These are phyloP conservation scores for Caenorhabditis tropicalis DNA, from an alignment of 1,140 invertebrate species.

Conservation along the genomic window DNA sequence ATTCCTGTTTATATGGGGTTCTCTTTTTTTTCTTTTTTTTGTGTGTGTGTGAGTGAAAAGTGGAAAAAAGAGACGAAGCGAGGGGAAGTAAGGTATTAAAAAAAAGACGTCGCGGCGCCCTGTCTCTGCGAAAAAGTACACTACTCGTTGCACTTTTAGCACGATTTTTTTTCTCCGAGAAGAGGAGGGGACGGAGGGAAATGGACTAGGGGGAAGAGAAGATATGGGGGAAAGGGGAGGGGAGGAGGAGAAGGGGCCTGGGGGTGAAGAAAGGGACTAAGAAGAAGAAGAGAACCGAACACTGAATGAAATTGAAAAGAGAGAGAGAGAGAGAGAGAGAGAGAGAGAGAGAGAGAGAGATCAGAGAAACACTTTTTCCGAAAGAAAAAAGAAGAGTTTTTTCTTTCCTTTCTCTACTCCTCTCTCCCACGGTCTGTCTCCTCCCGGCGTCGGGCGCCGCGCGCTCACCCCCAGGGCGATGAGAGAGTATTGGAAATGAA, in stretches of 20 bases:
- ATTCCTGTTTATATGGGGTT: not conserved
- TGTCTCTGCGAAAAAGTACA: not conserved
- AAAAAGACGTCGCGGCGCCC: not conserved
- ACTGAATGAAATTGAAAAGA: not conserved
- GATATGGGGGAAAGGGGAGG: not conserved
- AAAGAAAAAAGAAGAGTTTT: not conserved
- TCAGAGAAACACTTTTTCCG: slow-evolving; percentile 1
- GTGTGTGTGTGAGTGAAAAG: too few species aligned
- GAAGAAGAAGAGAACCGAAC: not conserved
- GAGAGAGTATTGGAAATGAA: not conserved
- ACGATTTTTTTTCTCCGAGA: not conserved
- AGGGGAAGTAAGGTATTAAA: slow-evolving; percentile 26
- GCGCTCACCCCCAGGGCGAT: not conserved
- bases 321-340: not conserved
- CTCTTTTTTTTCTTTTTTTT: too few species aligned
- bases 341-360: not conserved
- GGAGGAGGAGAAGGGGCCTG: not conserved
- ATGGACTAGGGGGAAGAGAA: not conserved
- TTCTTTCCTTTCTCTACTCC: not conserved
- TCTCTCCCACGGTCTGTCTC: not conserved
- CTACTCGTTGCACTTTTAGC: slow-evolving; percentile 25
- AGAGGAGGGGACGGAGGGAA: not conserved
- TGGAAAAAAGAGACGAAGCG: too few species aligned
- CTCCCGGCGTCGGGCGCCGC: not conserved
- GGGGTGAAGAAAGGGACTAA: not conserved